phyloP scores from a whole-genome alignment of 1,140 invertebrate species.

The Paracyclopina nana region DNA sequence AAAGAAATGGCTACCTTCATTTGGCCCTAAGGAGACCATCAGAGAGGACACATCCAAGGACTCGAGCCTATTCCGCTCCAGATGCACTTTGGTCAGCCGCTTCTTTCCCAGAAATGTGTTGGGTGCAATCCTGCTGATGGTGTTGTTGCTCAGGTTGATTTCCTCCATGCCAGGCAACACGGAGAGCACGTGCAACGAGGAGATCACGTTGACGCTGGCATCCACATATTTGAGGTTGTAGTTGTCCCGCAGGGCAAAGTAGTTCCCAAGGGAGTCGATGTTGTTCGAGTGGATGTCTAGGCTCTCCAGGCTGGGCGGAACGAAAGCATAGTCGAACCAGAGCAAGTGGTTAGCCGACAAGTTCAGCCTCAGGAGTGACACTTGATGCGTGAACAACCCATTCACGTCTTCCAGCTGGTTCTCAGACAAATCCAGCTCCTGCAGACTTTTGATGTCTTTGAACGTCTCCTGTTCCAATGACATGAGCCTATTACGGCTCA shows the following conservation, averaged over 20 bases:
- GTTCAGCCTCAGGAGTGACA: slow-evolving; percentile 66
- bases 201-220: slow-evolving; percentile 50
- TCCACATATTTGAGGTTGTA: slow-evolving; percentile 52
- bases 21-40: background rate
- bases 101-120: slow-evolving; percentile 77
- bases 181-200: background rate
- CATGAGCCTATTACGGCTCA: slow-evolving; percentile 65
- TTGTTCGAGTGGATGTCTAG: slow-evolving; percentile 73
- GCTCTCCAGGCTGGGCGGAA: slow-evolving; percentile 62
- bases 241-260: slow-evolving; percentile 45
- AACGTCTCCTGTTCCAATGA: slow-evolving; percentile 61
- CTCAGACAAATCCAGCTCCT: slow-evolving; percentile 66
- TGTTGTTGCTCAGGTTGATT: slow-evolving; percentile 31
- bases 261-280: slow-evolving; percentile 60
- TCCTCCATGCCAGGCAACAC: background rate
- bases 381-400: slow-evolving; percentile 55
- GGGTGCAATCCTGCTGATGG: slow-evolving; percentile 58
- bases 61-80: slow-evolving; percentile 1
- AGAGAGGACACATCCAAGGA: background rate
- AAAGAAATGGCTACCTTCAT: too few relatives aligned
- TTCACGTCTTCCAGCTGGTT: slow-evolving; percentile 43
- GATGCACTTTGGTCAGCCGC: slow-evolving; percentile 35
- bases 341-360: slow-evolving; percentile 70
- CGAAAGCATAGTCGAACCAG: slow-evolving; percentile 62
- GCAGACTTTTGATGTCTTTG: slow-evolving; percentile 52